phyloP scores from a whole-genome alignment of 2,888 invertebrate genomes.

The Lasioglossum figueresi region DNA sequence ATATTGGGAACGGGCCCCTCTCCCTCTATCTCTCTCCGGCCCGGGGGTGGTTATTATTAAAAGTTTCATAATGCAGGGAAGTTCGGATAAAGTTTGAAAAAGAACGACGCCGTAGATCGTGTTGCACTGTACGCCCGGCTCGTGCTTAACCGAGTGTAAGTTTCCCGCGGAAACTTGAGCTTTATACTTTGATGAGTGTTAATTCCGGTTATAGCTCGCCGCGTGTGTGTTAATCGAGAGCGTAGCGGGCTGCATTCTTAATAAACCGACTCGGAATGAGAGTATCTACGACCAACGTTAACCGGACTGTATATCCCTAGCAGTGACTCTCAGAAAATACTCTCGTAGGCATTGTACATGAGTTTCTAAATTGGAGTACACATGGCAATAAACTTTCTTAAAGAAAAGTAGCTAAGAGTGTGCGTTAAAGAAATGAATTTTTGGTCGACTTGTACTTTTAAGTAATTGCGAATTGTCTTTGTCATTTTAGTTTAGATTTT shows the following conservation, averaged over 20 bases:
- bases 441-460: too few species aligned
- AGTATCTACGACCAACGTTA: not conserved
- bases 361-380: not conserved
- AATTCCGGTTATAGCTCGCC: not conserved
- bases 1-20: not conserved
- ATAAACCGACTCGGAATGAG: not conserved
- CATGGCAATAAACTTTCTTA: not conserved
- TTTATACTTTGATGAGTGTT: conserved; percentile 14
- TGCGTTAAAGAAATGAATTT: too few species aligned
- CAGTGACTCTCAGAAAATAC: not conserved
- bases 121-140: not conserved
- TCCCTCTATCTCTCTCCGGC: not conserved
- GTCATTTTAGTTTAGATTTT: not conserved
- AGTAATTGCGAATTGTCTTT: not conserved
- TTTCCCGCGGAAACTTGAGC: conserved; percentile 10
- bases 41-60: not conserved
- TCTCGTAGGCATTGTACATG: not conserved
- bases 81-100: not conserved
- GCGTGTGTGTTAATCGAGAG: not conserved
- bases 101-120: conserved; percentile 5
- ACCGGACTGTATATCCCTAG: not conserved
- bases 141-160: conserved; percentile 6
- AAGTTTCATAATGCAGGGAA: conserved; percentile 5
- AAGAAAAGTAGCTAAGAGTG: not conserved
- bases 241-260: not conserved